Evolutionary conservation across 2,888 invertebrate genomes (phyloP), one percentile per base, ranked within the genome.

Genomic region (Lasioglossum marginatum): DNA sequence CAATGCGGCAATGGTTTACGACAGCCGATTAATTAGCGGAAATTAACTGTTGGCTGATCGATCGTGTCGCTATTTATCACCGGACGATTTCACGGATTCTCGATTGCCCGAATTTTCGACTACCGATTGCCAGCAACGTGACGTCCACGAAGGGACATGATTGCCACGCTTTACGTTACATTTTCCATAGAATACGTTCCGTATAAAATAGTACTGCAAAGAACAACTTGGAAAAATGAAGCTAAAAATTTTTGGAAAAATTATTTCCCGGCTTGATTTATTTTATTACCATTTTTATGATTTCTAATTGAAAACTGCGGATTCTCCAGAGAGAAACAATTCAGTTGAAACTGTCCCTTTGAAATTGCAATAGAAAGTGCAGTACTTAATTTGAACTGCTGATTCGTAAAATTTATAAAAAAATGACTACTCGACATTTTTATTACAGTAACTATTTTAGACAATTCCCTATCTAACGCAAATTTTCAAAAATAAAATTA

Each of bases 1-100:
- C 70, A 70, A 40, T 40, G 70, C 40, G 40, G 40, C 40, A n/a
- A 40, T 37, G 70, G 40, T 70, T 70, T 70, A n/a, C 70, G 40
- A 40, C 70, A 70, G 37, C 70, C 70, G 70, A 70, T 70, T 70
- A 70, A 70, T 70, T 70, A 70, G 70, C 40, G 70, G 70, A 70
- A 70, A 70, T 70, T 70, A 70, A 70, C 70, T 70, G 70, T 40
- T 37, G 40, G 12, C 70, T 40, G 70, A 70, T 70, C n/a, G 70
- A 70, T 70, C 70, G 40, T 40, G 37, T 23, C 37, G 40, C n/a
- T 70, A 70, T 70, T 70, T 70, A 70, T 70, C 70, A 70, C 70
- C 40, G 40, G 40, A 23, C 70, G 40, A 70, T 70, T 70, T 70
- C 70, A n/a, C 37, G 70, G 40, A 37, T 68, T 37, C 68, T 68